Evolutionary conservation across 37 sponge, comb jelly and placozoan genomes (phyloP).

Genomic region (Amphimedon queenslandica): DNA sequence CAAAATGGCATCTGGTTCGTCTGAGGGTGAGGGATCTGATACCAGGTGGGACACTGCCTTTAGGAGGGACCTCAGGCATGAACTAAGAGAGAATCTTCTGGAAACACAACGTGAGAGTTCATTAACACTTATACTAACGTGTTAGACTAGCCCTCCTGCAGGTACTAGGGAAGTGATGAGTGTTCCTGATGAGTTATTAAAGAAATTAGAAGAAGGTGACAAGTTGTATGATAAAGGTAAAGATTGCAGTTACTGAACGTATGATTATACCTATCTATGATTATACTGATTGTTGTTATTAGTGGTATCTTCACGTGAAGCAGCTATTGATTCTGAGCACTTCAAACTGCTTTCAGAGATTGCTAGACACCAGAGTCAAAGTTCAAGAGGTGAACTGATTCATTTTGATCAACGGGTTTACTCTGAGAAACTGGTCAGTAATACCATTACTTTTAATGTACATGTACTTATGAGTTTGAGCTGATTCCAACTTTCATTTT

Average conservation of each 20-base stretch:
- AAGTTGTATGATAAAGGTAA: neutral
- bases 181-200: slow-evolving; percentile 28
- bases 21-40: neutral
- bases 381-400: slow-evolving; percentile 44
- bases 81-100: slow-evolving; percentile 26
- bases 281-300: neutral
- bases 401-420: slow-evolving; percentile 54
- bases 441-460: neutral
- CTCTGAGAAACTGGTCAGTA: slow-evolving; percentile 49
- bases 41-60: slow-evolving; percentile 8
- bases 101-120: slow-evolving; percentile 32
- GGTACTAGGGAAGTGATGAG: slow-evolving; percentile 38
- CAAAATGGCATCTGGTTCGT: too few species aligned
- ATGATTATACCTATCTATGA: neutral
- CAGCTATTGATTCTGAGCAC: slow-evolving; percentile 69
- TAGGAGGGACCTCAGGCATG: slow-evolving; percentile 20
- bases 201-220: slow-evolving; percentile 8
- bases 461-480: neutral
- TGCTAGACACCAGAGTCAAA: slow-evolving; percentile 54
- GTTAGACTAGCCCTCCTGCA: neutral
- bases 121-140: neutral
- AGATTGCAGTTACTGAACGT: neutral
- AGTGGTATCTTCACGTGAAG: slow-evolving; percentile 70
- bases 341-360: slow-evolving; percentile 59
- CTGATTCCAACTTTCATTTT: too few species aligned